phyloP scores from a whole-genome alignment of 2,113 vertebrate species.

The Hymenochirus boettgeri region DNA sequence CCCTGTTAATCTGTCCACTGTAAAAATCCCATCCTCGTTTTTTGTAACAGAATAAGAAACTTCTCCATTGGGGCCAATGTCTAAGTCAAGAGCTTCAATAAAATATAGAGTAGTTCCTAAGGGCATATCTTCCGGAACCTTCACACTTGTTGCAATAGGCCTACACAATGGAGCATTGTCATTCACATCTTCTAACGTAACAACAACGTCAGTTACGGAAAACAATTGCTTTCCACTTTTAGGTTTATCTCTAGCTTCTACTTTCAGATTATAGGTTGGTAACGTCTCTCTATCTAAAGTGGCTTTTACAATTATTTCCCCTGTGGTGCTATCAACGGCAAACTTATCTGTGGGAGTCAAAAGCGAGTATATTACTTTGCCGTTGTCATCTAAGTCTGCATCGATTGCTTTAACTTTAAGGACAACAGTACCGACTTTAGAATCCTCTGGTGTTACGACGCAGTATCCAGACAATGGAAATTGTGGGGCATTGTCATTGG shows the following conservation, averaged over 20 bases:
- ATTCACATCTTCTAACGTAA: conserved; percentile 83
- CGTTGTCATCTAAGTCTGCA: conserved; percentile 70
- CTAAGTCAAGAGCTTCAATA: conserved; percentile 83
- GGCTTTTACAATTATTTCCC: conserved; percentile 72
- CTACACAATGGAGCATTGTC: conserved; percentile 86
- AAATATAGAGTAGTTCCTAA: conserved; percentile 77
- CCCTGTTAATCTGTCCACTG: conserved; percentile 72
- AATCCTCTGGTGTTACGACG: conserved; percentile 72
- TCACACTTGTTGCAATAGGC: conserved; percentile 70
- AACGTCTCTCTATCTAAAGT: conserved; percentile 78
- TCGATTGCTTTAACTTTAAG: conserved; percentile 74
- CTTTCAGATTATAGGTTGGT: conserved; percentile 70
- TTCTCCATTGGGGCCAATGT: conserved; percentile 73
- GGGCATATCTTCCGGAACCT: conserved; percentile 84
- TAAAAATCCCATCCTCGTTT: conserved; percentile 70
- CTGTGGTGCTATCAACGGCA: conserved; percentile 73
- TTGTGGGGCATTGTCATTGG: conserved; percentile 82
- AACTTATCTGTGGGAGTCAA: conserved; percentile 77
- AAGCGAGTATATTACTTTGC: conserved; percentile 73
- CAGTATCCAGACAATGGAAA: conserved; percentile 81
- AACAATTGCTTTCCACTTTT: conserved; percentile 69
- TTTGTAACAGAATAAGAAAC: conserved; percentile 78
- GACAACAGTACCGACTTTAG: conserved; percentile 67
- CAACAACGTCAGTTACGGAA: conserved; percentile 66
- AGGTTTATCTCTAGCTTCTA: conserved; percentile 83